These are phyloP conservation scores for Linurgus olivaceus DNA, from an alignment of 2,797 vertebrate species.

Conservation along the genomic window DNA sequence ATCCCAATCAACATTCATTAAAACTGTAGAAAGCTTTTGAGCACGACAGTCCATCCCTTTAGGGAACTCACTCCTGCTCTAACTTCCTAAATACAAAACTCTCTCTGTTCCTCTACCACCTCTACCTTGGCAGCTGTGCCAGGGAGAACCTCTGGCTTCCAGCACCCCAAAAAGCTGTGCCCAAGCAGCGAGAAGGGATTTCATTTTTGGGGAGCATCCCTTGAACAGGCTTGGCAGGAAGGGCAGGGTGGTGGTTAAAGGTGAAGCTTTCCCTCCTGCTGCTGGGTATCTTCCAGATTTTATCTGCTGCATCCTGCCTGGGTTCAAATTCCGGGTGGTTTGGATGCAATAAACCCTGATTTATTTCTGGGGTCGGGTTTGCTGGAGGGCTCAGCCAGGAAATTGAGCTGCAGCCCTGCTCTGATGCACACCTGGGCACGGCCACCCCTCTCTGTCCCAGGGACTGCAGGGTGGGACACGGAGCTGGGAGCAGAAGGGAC, in stretches of 20 bases:
- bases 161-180: neutral
- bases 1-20: neutral
- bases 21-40: neutral
- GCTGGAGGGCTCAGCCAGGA: rapidly evolving
- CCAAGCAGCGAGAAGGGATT: neutral
- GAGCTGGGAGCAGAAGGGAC: neutral
- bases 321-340: neutral
- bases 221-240: rapidly evolving
- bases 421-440: rapidly evolving
- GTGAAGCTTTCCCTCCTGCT: neutral
- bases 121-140: neutral
- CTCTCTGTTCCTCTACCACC: neutral
- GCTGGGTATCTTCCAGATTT: neutral
- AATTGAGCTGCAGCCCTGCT: neutral
- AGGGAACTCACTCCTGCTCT: neutral
- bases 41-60: neutral
- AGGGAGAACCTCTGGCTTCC: neutral
- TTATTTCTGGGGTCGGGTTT: rapidly evolving
- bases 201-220: neutral
- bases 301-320: neutral
- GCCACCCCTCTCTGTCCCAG: neutral
- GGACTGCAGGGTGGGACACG: neutral
- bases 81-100: neutral
- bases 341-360: neutral
- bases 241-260: rapidly evolving